Evolutionary conservation across 2,113 vertebrate species (phyloP).

Genomic region (Murina feae): DNA sequence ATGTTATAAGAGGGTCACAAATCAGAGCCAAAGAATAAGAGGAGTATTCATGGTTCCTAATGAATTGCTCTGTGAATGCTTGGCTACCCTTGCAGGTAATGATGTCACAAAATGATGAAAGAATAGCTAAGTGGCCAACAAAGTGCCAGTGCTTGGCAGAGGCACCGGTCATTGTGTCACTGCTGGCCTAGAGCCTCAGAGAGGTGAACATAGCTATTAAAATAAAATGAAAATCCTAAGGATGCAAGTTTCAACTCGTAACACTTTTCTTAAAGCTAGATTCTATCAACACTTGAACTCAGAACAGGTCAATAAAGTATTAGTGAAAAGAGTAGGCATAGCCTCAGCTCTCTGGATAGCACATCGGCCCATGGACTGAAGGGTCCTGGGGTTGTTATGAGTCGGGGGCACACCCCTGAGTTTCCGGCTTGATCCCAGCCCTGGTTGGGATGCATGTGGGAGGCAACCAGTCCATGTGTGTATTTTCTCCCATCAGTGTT

Average conservation of each 20-base stretch:
- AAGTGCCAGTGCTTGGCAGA: conserved; percentile 33
- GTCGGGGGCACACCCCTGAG: no score
- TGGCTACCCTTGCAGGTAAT: conserved; percentile 66
- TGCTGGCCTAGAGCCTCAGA: conserved; percentile 43
- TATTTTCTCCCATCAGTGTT: no score
- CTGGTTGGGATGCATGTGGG: no score
- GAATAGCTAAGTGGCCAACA: conserved; percentile 66
- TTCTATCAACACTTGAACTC: neutral
- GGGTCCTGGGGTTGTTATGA: no score
- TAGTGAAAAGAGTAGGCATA: neutral
- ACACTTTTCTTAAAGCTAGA: neutral
- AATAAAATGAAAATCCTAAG: conserved; percentile 24
- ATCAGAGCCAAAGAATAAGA: conserved; percentile 57
- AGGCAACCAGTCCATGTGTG: no score
- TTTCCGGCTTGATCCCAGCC: no score
- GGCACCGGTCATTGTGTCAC: conserved; percentile 35
- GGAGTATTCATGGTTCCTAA: conserved; percentile 58
- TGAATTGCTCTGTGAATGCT: conserved; percentile 56
- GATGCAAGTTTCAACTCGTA: neutral
- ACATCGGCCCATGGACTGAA: no score
- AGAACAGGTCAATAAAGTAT: neutral
- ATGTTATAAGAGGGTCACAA: conserved; percentile 65
- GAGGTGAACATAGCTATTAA: neutral
- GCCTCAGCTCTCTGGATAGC: no score
- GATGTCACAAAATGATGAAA: conserved; percentile 71